Conservation (phyloP, 2,888 invertebrate genomes). For the Empis livida region DNA sequence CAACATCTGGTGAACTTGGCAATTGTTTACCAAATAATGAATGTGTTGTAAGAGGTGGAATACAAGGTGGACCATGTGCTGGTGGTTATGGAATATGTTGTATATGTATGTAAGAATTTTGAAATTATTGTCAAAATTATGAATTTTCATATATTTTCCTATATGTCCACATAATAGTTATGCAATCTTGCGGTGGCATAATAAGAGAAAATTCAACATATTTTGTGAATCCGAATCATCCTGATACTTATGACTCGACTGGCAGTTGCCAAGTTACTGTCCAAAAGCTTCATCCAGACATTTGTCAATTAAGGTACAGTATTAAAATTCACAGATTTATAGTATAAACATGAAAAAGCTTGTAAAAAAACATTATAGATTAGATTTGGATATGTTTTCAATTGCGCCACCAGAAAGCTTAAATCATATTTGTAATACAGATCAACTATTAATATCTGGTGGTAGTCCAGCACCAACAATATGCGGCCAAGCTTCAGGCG, state of each 20-base stretch:
- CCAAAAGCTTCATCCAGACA: slow-evolving; percentile 59
- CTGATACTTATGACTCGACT: slow-evolving; percentile 57
- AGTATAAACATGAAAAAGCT: background rate
- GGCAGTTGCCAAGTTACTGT: slow-evolving; percentile 77
- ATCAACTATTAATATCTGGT: slow-evolving; percentile 76
- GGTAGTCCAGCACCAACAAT: slow-evolving; percentile 67
- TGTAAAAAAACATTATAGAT: slow-evolving; percentile 33
- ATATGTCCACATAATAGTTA: slow-evolving; percentile 40
- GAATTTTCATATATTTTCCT: background rate
- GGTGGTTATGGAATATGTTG: slow-evolving; percentile 37
- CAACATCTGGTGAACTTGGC: slow-evolving; percentile 66
- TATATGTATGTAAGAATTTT: slow-evolving; percentile 24
- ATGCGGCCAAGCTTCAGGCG: slow-evolving; percentile 67
- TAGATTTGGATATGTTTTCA: slow-evolving; percentile 67
- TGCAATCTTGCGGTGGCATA: slow-evolving; percentile 64
- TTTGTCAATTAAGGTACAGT: slow-evolving; percentile 69
- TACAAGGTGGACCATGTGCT: slow-evolving; percentile 66
- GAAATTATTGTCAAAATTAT: background rate
- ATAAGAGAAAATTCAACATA: slow-evolving; percentile 73
- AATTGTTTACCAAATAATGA: slow-evolving; percentile 61
- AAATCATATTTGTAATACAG: slow-evolving; percentile 69
- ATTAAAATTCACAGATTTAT: too few species aligned
- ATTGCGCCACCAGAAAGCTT: slow-evolving; percentile 61
- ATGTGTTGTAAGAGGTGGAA: slow-evolving; percentile 58
- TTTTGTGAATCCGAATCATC: slow-evolving; percentile 74